Conservation (phyloP, 2,888 invertebrate species). For the Drosophila birchii region DNA sequence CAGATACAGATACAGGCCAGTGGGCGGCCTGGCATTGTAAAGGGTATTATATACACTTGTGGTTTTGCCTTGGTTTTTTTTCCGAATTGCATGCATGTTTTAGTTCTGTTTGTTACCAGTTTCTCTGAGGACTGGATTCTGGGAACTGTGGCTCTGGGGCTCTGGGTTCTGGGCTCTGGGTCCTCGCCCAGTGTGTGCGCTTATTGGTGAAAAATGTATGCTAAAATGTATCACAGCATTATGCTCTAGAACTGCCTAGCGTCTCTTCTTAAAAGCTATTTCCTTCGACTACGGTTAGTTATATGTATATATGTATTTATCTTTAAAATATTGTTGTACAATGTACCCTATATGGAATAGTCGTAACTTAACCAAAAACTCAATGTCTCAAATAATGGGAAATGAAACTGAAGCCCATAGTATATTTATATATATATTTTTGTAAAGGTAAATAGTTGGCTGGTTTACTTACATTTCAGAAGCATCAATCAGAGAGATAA, state of each 20-base stretch:
- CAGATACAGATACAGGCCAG: constrained; percentile 13
- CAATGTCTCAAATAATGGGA: constrained; percentile 20
- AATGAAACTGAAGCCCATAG: constrained; percentile 51
- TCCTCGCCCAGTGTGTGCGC: constrained; percentile 41
- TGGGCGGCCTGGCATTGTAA: constrained; percentile 17
- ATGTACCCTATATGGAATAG: constrained; percentile 29
- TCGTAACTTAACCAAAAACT: constrained; percentile 23
- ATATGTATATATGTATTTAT: constrained; percentile 29
- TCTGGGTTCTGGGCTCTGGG: constrained; percentile 3
- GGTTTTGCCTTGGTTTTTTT: constrained; percentile 17
- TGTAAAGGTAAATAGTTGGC: constrained; percentile 41
- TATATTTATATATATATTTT: constrained; percentile 30
- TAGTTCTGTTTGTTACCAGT: constrained; percentile 1
- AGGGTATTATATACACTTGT: constrained; percentile 29
- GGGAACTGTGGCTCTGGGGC: constrained; percentile 1
- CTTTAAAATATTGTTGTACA: constrained; percentile 24
- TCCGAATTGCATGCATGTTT: constrained; percentile 40
- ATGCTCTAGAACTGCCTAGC: constrained; percentile 78
- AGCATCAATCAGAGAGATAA: constrained; percentile 75
- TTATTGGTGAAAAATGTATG: constrained; percentile 62
- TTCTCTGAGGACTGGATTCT: constrained; percentile 2
- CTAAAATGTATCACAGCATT: constrained; percentile 83
- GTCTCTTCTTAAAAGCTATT: constrained; percentile 75
- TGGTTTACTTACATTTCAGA: constrained; percentile 78
- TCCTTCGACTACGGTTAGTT: constrained; percentile 54